phyloP scores from a whole-genome alignment of 2,113 vertebrate genomes.

The Dicaeum eximium region DNA sequence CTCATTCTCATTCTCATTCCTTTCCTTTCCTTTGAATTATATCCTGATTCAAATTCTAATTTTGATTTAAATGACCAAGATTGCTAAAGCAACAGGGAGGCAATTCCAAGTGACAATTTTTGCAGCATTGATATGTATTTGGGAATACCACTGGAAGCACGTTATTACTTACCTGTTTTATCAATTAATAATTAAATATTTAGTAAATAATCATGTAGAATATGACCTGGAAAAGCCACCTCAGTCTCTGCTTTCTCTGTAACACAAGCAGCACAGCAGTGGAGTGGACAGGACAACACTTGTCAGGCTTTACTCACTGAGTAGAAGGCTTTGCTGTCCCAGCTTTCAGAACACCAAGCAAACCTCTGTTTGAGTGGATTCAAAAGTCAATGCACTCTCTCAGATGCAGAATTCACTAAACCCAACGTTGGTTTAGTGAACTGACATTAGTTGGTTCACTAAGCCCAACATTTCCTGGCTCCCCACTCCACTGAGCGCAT shows the following conservation, averaged over 20 bases:
- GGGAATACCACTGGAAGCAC: neutral
- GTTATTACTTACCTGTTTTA: neutral
- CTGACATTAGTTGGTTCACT: neutral
- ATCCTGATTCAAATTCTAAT: neutral
- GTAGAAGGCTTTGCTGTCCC: neutral
- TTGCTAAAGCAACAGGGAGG: neutral
- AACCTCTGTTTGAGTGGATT: neutral
- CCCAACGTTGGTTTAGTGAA: neutral
- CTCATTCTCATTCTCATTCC: too few species aligned
- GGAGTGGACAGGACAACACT: neutral
- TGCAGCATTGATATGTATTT: rapidly evolving
- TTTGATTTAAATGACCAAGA: neutral
- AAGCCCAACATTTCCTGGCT: neutral
- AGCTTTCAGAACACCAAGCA: neutral
- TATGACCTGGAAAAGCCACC: neutral
- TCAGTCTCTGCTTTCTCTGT: neutral
- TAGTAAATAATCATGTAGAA: neutral
- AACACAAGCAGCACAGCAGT: neutral
- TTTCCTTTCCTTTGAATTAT: neutral
- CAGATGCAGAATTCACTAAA: neutral
- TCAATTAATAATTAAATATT: neutral
- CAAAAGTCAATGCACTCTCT: neutral
- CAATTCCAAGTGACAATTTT: neutral
- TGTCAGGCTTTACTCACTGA: neutral
- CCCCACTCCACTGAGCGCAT: neutral